Conservation (phyloP, 2,888 invertebrate genomes). For the Sthenelais limicola region DNA sequence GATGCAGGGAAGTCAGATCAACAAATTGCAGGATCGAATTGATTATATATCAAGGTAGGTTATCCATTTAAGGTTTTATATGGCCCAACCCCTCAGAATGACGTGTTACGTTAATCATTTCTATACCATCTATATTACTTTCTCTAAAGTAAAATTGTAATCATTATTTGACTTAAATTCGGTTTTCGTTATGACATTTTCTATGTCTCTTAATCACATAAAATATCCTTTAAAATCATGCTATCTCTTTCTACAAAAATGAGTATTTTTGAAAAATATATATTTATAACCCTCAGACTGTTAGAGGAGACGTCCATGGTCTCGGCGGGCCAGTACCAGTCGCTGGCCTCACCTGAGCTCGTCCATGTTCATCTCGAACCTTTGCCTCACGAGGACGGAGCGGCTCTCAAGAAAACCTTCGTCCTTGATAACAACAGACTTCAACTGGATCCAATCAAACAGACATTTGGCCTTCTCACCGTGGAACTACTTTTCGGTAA, state of each 20-base stretch:
- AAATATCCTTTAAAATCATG: no score
- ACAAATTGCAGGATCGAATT: constrained; percentile 50
- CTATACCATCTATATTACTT: no score
- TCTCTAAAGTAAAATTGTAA: no score
- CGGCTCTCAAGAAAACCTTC: constrained; percentile 58
- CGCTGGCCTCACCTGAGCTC: constrained; percentile 48
- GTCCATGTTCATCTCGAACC: constrained; percentile 42
- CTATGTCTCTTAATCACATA: no score
- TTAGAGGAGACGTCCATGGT: constrained; percentile 61
- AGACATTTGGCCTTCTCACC: constrained; percentile 61
- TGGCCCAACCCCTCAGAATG: no score
- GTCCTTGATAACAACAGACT: constrained; percentile 65
- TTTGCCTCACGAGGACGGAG: constrained; percentile 24
- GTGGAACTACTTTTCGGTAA: constrained; percentile 65
- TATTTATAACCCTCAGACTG: constrained; percentile 56
- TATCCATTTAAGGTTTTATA: not conserved
- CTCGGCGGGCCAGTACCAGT: constrained; percentile 59
- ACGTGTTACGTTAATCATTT: no score
- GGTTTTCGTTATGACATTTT: no score
- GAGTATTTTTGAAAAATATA: no score
- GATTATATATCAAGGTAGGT: constrained; percentile 34
- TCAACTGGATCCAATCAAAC: constrained; percentile 61
- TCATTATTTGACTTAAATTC: no score
- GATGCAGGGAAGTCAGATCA: constrained; percentile 51
- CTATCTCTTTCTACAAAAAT: no score